phyloP scores from a whole-genome alignment of 2,113 vertebrate species.

The Prinia subflava region DNA sequence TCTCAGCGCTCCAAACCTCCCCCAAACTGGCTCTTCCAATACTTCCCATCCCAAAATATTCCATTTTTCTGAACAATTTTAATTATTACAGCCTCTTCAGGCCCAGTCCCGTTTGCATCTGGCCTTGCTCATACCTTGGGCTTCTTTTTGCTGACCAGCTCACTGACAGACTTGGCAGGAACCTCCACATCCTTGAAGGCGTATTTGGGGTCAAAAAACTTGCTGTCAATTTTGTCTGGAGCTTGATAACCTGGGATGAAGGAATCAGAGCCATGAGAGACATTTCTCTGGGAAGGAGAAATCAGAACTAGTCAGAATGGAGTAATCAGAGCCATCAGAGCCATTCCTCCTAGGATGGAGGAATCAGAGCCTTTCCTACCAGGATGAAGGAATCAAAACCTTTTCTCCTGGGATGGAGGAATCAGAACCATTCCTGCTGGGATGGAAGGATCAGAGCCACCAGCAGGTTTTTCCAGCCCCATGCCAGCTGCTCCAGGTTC shows the following conservation, averaged over 20 bases:
- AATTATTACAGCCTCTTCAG: accelerated
- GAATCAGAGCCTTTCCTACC: too few relatives aligned
- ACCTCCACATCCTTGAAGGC: conserved; percentile 96
- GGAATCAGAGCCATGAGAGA: accelerated
- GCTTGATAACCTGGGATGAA: conserved; percentile 83
- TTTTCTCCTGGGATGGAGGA: too few relatives aligned
- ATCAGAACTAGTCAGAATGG: too few relatives aligned
- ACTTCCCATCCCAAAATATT: accelerated
- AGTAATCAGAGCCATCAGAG: neutral
- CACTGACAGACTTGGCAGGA: conserved; percentile 87
- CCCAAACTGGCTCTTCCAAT: neutral
- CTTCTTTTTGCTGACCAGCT: conserved; percentile 87
- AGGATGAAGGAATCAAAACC: neutral
- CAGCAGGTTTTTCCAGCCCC: neutral
- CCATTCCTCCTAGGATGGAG: too few relatives aligned
- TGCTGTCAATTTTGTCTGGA: conserved; percentile 93
- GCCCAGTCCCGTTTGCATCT: accelerated
- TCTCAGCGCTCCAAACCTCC: neutral
- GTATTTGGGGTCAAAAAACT: conserved; percentile 95
- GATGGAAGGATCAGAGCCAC: neutral
- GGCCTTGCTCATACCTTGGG: conserved; percentile 78
- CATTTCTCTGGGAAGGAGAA: neutral
- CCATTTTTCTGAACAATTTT: accelerated
- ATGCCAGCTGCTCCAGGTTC: accelerated
- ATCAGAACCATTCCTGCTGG: neutral